A percentile compares a stretch with the other conserved stretches of the same genome.
Conservation (phyloP, 2,888 invertebrate species). For the Boloria selene region DNA sequence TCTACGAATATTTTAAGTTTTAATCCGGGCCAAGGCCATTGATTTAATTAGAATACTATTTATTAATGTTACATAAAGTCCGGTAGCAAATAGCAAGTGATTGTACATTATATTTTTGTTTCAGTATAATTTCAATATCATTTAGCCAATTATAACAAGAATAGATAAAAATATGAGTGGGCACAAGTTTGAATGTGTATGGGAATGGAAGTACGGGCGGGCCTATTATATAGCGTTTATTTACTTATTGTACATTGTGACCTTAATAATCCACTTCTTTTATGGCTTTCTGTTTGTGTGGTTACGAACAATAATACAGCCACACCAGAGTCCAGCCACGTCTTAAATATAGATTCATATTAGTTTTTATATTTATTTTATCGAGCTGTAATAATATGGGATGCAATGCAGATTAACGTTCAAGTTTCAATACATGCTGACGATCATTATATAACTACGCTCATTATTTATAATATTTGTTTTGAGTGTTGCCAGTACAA, state of each 20-base stretch:
- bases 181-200: slow-evolving; percentile 32
- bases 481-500: slow-evolving; percentile 9
- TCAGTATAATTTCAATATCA: neutral
- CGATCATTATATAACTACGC: neutral
- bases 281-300: slow-evolving; percentile 52
- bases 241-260: slow-evolving; percentile 54
- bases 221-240: slow-evolving; percentile 58
- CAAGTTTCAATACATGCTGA: too few species aligned
- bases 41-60: neutral
- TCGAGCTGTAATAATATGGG: neutral
- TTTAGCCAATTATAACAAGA: neutral
- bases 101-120: slow-evolving; percentile 27
- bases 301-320: slow-evolving; percentile 45
- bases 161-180: neutral
- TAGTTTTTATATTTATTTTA: slow-evolving; percentile 36
- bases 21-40: too few species aligned
- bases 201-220: slow-evolving; percentile 59
- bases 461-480: neutral
- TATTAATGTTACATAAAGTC: slow-evolving; percentile 13
- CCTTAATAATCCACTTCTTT: slow-evolving; percentile 56
- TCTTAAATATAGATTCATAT: slow-evolving; percentile 4
- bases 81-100: slow-evolving; percentile 26
- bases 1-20: too few species aligned
- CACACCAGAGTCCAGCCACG: slow-evolving; percentile 51
- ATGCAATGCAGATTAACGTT: too few species aligned